Conservation (phyloP, 1,140 invertebrate genomes). For the Hylaeus anthracinus region DNA sequence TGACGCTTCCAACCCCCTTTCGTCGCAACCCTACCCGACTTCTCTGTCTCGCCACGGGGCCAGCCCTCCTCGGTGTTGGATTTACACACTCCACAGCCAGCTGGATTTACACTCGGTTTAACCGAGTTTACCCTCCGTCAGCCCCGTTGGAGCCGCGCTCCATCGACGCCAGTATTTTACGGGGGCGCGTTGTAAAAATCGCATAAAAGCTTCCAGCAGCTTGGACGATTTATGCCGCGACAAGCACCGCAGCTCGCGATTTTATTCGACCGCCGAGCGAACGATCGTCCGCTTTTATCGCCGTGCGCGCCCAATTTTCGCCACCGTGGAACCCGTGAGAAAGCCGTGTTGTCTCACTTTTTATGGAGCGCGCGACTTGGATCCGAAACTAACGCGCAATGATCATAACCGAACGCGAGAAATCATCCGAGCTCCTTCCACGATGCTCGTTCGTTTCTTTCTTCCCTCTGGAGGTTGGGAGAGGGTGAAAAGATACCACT, state of each 20-base stretch:
- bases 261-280: slow-evolving; percentile 16
- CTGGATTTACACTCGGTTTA: slow-evolving; percentile 64
- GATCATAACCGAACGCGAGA: too few relatives aligned
- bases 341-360: not conserved
- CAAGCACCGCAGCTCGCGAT: not conserved
- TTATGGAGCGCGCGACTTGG: too few relatives aligned
- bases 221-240: slow-evolving; percentile 52
- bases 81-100: slow-evolving; percentile 6
- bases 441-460: too few relatives aligned
- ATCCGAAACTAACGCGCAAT: too few relatives aligned
- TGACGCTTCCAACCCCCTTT: slow-evolving; percentile 14
- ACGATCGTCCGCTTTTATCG: not conserved
- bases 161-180: slow-evolving; percentile 56
- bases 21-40: not conserved
- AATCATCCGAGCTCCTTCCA: too few relatives aligned
- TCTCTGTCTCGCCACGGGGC: not conserved
- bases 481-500: too few relatives aligned
- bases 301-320: not conserved
- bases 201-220: slow-evolving; percentile 62
- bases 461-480: too few relatives aligned
- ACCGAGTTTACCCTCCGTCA: slow-evolving; percentile 24
- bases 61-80: slow-evolving; percentile 1
- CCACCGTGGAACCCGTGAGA: not conserved
- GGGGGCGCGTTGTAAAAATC: slow-evolving; percentile 61
- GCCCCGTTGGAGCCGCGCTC: slow-evolving; percentile 12